Evolutionary conservation across 2,113 vertebrate genomes (phyloP).

Genomic region (Pollachius pollachius): DNA sequence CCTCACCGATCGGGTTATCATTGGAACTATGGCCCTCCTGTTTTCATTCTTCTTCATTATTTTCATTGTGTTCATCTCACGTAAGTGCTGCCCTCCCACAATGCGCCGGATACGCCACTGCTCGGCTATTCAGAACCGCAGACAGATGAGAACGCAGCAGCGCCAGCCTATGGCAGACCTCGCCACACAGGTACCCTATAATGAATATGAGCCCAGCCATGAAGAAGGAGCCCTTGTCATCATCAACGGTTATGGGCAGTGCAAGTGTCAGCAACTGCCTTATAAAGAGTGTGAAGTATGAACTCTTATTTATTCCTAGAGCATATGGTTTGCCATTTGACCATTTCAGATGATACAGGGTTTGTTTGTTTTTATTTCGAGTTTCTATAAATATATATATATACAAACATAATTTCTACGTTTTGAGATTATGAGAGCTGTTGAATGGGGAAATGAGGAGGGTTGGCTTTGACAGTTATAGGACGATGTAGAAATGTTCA

Average conservation of each 20-base stretch:
- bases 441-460: constrained; percentile 53
- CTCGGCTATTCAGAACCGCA: constrained; percentile 95
- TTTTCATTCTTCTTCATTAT: constrained; percentile 99
- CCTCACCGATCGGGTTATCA: constrained; percentile 96
- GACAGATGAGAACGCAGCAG: constrained; percentile 97
- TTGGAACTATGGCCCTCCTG: constrained; percentile 98
- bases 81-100: constrained; percentile 97
- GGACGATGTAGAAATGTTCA: constrained; percentile 68
- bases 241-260: constrained; percentile 98
- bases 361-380: constrained; percentile 71
- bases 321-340: constrained; percentile 75
- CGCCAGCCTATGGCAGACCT: constrained; percentile 95
- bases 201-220: constrained; percentile 95
- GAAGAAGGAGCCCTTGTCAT: constrained; percentile 96
- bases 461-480: constrained; percentile 43
- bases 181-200: constrained; percentile 97
- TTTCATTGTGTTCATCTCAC: constrained; percentile 98
- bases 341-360: constrained; percentile 79
- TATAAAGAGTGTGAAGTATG: constrained; percentile 99
- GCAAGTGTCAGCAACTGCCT: constrained; percentile 99
- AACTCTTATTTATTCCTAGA: constrained; percentile 79
- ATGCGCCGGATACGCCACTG: constrained; percentile 95
- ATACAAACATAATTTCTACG: constrained; percentile 64
- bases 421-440: constrained; percentile 60
- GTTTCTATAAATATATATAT: constrained; percentile 64